Conservation (phyloP, 2,797 vertebrate genomes). For the Tragopan temminckii region DNA sequence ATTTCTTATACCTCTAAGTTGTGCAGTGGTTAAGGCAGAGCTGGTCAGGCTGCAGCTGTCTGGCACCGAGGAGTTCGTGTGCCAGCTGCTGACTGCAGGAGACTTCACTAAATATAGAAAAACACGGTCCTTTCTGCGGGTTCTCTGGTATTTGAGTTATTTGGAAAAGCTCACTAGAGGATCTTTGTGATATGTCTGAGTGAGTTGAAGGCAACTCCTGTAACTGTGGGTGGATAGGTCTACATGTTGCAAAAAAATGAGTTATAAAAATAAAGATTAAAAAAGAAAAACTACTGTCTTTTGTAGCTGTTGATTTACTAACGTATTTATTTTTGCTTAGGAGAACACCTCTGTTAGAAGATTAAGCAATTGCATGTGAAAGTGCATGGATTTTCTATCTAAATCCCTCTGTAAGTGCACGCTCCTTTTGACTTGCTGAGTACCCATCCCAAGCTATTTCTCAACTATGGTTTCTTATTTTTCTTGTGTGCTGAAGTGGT, state of each 20-base stretch:
- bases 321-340: not conserved
- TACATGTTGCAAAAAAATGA: not conserved
- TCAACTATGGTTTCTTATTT: not conserved
- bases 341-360: not conserved
- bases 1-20: not conserved
- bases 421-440: not conserved
- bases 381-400: not conserved
- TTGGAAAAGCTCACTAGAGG: slow-evolving; percentile 13
- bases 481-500: not conserved
- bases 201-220: not conserved
- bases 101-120: slow-evolving; percentile 19
- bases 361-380: not conserved
- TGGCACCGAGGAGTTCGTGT: not conserved
- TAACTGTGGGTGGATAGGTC: not conserved
- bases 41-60: slow-evolving; percentile 32
- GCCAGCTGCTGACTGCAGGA: not conserved
- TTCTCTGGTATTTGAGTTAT: slow-evolving; percentile 46
- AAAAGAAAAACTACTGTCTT: not conserved
- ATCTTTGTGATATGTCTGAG: not conserved
- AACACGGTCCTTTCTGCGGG: slow-evolving; percentile 6
- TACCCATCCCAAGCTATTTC: not conserved
- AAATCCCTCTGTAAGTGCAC: not conserved
- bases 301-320: not conserved
- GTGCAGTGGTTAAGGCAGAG: not conserved
- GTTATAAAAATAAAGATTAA: no score